phyloP scores from a whole-genome alignment of 2,888 invertebrate genomes.

The Julus scandinavius region DNA sequence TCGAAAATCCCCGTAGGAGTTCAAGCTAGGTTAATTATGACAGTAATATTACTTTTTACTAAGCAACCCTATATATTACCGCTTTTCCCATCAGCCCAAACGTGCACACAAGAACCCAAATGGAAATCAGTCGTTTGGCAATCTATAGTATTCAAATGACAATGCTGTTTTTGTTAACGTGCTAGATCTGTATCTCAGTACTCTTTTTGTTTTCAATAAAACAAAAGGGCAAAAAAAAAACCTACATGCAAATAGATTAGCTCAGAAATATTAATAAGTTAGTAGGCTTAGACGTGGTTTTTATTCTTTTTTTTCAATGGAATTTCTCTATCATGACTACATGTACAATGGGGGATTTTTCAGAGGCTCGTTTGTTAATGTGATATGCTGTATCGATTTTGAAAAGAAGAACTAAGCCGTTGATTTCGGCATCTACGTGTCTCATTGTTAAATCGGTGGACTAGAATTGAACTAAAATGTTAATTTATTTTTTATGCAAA shows the following conservation, averaged over 20 bases:
- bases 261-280: constrained; percentile 7
- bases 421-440: background rate
- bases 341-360: too few species aligned
- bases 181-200: background rate
- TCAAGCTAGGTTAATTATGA: constrained; percentile 27
- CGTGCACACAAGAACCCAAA: background rate
- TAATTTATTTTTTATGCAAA: background rate
- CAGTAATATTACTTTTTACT: constrained; percentile 33
- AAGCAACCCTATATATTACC: constrained; percentile 14
- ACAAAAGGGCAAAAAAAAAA: background rate
- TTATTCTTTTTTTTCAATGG: background rate
- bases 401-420: background rate
- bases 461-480: constrained; percentile 6
- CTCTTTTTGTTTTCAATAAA: constrained; percentile 8
- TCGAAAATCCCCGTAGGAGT: constrained; percentile 27
- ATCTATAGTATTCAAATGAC: constrained; percentile 17
- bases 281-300: background rate
- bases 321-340: background rate
- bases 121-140: constrained; percentile 20
- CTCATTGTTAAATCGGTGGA: background rate
- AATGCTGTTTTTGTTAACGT: constrained; percentile 21
- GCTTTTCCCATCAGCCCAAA: constrained; percentile 22
- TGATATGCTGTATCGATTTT: constrained; percentile 4
- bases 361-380: background rate
- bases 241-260: background rate